These are phyloP conservation scores for Coleophora deauratella DNA, from an alignment of 2,888 invertebrate genomes.

Conservation along the genomic window DNA sequence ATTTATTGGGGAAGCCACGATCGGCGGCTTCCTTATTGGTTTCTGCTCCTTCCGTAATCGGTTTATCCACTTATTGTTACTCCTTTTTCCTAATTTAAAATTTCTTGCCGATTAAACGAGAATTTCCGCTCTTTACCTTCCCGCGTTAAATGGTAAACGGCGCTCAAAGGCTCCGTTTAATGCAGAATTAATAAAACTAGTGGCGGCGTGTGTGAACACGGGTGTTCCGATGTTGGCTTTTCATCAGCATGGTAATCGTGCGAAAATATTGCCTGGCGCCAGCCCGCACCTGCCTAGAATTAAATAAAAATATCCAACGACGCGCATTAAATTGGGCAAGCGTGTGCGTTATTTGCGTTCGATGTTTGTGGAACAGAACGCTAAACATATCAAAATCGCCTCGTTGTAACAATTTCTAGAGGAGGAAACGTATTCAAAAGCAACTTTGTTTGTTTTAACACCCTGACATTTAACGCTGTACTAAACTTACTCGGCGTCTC, in stretches of 20 bases:
- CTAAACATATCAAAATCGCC: slow-evolving; percentile 34
- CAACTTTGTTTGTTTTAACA: too few relatives aligned
- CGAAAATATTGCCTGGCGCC: slow-evolving; percentile 63
- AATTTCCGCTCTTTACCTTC: not conserved
- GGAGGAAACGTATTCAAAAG: not conserved
- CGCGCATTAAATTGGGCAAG: slow-evolving; percentile 47
- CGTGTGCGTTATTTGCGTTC: slow-evolving; percentile 42
- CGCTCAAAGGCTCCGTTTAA: slow-evolving; percentile 36
- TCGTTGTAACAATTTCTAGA: not conserved
- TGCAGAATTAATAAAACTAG: slow-evolving; percentile 42
- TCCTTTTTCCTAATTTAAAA: slow-evolving; percentile 28
- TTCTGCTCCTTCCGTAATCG: slow-evolving; percentile 33
- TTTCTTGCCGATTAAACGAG: slow-evolving; percentile 1
- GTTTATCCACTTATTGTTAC: slow-evolving; percentile 40
- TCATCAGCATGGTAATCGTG: slow-evolving; percentile 72
- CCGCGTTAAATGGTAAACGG: slow-evolving; percentile 3
- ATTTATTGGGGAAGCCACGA: slow-evolving; percentile 60
- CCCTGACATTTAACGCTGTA: not conserved
- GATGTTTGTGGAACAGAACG: slow-evolving; percentile 44
- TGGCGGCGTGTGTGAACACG: slow-evolving; percentile 32
- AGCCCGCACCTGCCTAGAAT: slow-evolving; percentile 53
- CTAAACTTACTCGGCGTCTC: not conserved
- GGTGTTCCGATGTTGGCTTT: slow-evolving; percentile 62
- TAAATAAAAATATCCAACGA: slow-evolving; percentile 69
- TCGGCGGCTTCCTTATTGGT: slow-evolving; percentile 54